Evolutionary conservation across 2,797 vertebrate species (phyloP).

Genomic region (Lacerta viridis): DNA sequence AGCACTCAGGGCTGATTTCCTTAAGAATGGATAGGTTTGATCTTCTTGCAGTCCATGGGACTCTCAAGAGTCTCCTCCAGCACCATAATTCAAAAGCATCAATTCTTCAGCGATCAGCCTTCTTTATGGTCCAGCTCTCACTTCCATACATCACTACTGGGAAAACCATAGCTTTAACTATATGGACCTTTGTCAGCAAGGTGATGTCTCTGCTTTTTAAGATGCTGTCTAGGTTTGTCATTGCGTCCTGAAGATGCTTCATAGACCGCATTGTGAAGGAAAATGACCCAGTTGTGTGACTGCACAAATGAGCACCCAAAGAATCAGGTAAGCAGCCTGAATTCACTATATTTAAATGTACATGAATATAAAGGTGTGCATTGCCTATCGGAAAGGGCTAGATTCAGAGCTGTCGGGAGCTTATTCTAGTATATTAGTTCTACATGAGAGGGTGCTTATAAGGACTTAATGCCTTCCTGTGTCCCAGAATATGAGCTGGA

Average conservation of each 20-base stretch:
- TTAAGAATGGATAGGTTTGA: too few species aligned
- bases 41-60: too few species aligned
- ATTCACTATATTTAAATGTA: neutral
- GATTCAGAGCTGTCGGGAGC: neutral
- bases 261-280: neutral
- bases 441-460: neutral
- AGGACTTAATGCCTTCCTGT: constrained; percentile 17
- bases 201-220: too few species aligned
- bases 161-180: too few species aligned
- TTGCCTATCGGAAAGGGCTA: neutral
- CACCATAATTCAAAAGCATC: too few species aligned
- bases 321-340: neutral
- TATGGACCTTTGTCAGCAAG: too few species aligned
- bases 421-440: neutral
- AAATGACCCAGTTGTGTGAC: neutral
- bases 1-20: too few species aligned
- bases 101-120: too few species aligned
- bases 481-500: constrained; percentile 1
- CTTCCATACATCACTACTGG: too few species aligned
- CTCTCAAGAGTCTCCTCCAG: too few species aligned
- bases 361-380: neutral
- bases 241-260: neutral
- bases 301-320: neutral
- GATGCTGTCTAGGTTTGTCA: too few species aligned
- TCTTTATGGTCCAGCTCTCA: too few species aligned